These are phyloP conservation scores for Neotoxoptera formosana DNA, from an alignment of 1,140 invertebrate species.

Conservation along the genomic window DNA sequence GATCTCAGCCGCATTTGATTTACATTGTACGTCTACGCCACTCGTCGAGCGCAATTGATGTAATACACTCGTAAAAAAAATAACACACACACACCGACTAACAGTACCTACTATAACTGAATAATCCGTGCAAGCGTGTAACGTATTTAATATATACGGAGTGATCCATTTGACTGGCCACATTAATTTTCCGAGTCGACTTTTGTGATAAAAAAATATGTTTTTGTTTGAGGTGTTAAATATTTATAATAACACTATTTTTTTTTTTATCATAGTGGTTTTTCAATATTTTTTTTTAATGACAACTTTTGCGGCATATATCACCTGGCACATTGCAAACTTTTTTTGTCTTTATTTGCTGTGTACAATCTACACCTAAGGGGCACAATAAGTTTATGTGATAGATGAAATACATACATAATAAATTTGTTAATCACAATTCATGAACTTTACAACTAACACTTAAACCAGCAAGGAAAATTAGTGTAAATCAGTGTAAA, in stretches of 20 bases:
- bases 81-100: not conserved
- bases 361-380: too few species aligned
- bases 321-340: too few species aligned
- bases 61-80: not conserved
- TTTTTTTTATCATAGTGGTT: not conserved
- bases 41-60: not conserved
- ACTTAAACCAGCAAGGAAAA: too few species aligned
- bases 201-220: not conserved
- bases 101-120: conserved; percentile 1
- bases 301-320: too few species aligned
- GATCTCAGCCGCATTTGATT: not conserved
- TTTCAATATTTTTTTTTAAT: not conserved
- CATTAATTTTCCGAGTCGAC: not conserved
- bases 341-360: too few species aligned
- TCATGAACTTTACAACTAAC: too few species aligned
- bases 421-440: too few species aligned
- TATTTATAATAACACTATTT: not conserved
- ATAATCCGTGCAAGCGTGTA: not conserved
- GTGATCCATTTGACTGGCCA: not conserved
- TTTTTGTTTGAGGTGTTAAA: not conserved
- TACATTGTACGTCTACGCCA: not conserved
- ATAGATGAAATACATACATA: too few species aligned
- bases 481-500: too few species aligned
- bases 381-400: too few species aligned
- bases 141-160: not conserved